These are phyloP conservation scores for Colius striatus DNA, from an alignment of 2,113 vertebrate species.

Conservation along the genomic window DNA sequence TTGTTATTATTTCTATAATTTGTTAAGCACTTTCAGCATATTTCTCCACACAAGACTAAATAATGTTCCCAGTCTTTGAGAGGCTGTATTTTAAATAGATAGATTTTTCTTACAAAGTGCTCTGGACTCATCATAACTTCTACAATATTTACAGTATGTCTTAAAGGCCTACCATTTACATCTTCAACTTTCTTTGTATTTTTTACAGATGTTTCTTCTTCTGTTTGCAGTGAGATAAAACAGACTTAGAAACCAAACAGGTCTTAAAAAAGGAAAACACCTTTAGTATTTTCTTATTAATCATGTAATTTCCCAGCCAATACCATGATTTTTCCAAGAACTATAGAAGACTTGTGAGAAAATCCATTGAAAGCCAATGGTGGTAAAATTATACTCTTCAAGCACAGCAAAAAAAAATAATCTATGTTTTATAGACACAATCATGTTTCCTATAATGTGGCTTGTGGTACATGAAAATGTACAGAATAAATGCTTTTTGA, in stretches of 20 bases:
- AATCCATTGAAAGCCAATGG: background rate
- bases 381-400: background rate
- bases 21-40: slow-evolving; percentile 23
- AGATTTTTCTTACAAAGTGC: background rate
- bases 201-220: background rate
- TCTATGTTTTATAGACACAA: background rate
- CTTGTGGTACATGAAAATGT: background rate
- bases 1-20: slow-evolving; percentile 40
- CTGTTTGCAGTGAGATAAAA: background rate
- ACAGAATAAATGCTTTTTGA: background rate
- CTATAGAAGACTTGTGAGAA: background rate
- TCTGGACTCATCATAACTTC: background rate
- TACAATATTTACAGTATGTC: slow-evolving; percentile 17
- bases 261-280: background rate
- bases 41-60: background rate
- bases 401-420: background rate
- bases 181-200: background rate
- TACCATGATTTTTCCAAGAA: background rate
- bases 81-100: slow-evolving; percentile 10
- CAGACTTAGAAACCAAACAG: background rate
- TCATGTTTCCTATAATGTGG: background rate
- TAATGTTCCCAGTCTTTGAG: background rate
- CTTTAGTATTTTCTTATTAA: background rate
- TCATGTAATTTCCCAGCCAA: background rate
- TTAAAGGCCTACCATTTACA: background rate